Evolutionary conservation across 2,797 vertebrate species (phyloP), one percentile per base, ranked within the genome.

Genomic region (Notoglanidium macrostoma): DNA sequence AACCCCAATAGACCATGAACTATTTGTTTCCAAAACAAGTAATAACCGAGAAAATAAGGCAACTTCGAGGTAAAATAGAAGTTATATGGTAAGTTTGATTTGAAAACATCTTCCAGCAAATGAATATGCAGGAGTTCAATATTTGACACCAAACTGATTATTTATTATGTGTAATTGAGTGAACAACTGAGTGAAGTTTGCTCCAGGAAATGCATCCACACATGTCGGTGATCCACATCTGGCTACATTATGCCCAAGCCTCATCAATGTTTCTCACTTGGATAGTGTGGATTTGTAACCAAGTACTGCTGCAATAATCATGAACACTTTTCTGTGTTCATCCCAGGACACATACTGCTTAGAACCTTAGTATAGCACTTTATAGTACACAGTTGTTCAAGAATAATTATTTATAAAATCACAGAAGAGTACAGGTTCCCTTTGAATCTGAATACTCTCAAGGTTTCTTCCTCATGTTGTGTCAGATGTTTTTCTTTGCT

Each of bases 21-120:
- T 32, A 26, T 23, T 44, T 57, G 80, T 87, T 83, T 76, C 80
- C 86, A 87, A 83, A 87, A 83, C 86, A 83, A 87, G 76, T 65
- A 54, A 83, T 26, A 44, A 32, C 23, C 2, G 14, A 40, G 70
- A 51, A 46, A 65, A 49, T 54, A 54, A 54, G 29, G 23, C 49
- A 32, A 44, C 26, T 87, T 54, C 26, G 3, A 46, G 49, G 46
- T 77, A 74, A 83, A 76, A 55, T 14, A 83, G 7, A 51, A n/a
- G 14, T 9, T 63, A 76, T n/a, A 5, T 19, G 59, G 19, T 26
- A 76, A 63, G 23, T 68, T 57, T 87, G 72, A 87, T 87, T 46
- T 87, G 26, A 87, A 83, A 77, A 87, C 72, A 83, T 67, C 32
- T 44, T 49, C 32, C 2, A 26, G 40, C 32, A 35, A 55, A 61